Conservation (phyloP, 2,797 vertebrate genomes). For the Sarcoramphus papa region DNA sequence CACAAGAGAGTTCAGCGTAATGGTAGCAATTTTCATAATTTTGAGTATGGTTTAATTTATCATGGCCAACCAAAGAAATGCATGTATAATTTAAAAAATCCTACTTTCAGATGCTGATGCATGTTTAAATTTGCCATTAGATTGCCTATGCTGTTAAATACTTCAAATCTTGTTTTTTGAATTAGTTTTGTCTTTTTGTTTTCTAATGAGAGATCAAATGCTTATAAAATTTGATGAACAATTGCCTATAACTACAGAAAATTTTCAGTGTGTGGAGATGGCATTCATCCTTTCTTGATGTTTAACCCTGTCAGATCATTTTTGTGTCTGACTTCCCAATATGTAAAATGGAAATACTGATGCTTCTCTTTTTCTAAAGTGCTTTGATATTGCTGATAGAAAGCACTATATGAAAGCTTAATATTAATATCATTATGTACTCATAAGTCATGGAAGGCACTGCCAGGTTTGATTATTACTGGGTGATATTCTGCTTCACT, state of each 20-base stretch:
- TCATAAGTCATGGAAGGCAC: not conserved
- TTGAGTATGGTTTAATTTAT: not conserved
- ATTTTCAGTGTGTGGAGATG: not conserved
- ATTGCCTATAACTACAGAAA: not conserved
- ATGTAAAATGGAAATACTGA: not conserved
- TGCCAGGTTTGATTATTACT: not conserved
- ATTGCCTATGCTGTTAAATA: not conserved
- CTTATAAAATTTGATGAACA: not conserved
- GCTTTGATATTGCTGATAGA: not conserved
- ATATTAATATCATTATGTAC: not conserved
- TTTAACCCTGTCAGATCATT: not conserved
- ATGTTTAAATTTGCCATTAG: not conserved
- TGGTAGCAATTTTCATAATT: not conserved
- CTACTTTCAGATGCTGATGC: not conserved
- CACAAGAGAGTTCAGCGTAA: not conserved
- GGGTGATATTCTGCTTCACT: not conserved
- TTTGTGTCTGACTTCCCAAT: not conserved
- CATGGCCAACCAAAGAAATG: not conserved
- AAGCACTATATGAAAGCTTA: not conserved
- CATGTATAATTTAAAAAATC: not conserved
- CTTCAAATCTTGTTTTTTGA: not conserved
- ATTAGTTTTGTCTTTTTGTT: not conserved
- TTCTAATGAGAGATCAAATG: not conserved
- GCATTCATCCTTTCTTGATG: not conserved
- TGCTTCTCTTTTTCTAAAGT: not conserved